Evolutionary conservation across 1,140 invertebrate genomes (phyloP).

Genomic region (Drosophila bifasciata): DNA sequence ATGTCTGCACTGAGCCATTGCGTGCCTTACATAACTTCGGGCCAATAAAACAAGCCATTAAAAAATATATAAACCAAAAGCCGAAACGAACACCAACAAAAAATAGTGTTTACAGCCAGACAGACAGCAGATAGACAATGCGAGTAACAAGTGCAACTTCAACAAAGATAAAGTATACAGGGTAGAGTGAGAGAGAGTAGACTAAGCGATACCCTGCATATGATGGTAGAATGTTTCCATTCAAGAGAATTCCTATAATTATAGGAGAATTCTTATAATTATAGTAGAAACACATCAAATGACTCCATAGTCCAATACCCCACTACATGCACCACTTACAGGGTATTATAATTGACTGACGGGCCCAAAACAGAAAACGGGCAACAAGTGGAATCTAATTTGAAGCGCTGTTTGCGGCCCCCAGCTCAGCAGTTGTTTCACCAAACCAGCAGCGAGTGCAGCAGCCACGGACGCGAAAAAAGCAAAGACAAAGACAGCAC

Average conservation of each 20-base stretch:
- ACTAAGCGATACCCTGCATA: conserved; percentile 13
- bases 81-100: conserved; percentile 9
- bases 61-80: conserved; percentile 30
- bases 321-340: not conserved
- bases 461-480: conserved; percentile 30
- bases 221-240: too few relatives aligned
- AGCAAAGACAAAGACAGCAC: conserved; percentile 3
- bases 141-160: conserved; percentile 42
- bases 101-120: conserved; percentile 44
- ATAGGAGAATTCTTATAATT: too few relatives aligned
- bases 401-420: conserved; percentile 24
- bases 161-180: conserved; percentile 37
- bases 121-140: conserved; percentile 24
- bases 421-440: conserved; percentile 48
- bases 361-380: conserved; percentile 22
- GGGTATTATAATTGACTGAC: conserved; percentile 43
- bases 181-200: not conserved
- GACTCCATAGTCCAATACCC: not conserved
- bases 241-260: too few relatives aligned
- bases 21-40: conserved; percentile 54
- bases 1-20: conserved; percentile 45
- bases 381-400: conserved; percentile 52
- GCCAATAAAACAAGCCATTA: conserved; percentile 37
- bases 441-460: conserved; percentile 54
- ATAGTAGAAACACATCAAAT: too few relatives aligned